Conservation (phyloP, 2,888 invertebrate genomes). For the Coenonympha glycerion region DNA sequence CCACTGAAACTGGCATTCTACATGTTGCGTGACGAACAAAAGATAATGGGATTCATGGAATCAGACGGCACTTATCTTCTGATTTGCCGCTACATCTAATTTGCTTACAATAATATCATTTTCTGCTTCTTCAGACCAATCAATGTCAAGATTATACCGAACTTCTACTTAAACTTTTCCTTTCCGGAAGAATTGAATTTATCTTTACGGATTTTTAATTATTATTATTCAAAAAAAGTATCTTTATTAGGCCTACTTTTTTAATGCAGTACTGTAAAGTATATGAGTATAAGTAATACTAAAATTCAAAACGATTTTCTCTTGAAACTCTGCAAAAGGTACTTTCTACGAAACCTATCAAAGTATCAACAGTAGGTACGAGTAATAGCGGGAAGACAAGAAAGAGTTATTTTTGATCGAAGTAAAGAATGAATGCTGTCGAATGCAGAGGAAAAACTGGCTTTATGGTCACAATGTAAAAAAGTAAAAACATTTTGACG, state of each 20-base stretch:
- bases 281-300: no score
- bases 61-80: conserved; percentile 43
- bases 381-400: no score
- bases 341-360: no score
- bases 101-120: conserved; percentile 35
- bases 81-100: conserved; percentile 50
- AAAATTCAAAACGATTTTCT: no score
- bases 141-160: conserved; percentile 13
- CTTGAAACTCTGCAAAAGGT: no score
- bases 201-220: no score
- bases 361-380: no score
- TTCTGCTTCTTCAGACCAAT: conserved; percentile 39
- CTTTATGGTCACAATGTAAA: conserved; percentile 2
- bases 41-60: conserved; percentile 49
- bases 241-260: no score
- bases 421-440: conserved; percentile 4
- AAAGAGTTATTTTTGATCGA: no score
- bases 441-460: conserved; percentile 5
- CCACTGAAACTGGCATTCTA: conserved; percentile 51
- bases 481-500: background rate
- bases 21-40: conserved; percentile 49
- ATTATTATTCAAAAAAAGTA: no score
- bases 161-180: conserved; percentile 7
- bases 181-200: no score
- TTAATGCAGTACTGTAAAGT: no score